phyloP scores from a whole-genome alignment of 2,888 invertebrate species.

The Drosophila cracens region DNA sequence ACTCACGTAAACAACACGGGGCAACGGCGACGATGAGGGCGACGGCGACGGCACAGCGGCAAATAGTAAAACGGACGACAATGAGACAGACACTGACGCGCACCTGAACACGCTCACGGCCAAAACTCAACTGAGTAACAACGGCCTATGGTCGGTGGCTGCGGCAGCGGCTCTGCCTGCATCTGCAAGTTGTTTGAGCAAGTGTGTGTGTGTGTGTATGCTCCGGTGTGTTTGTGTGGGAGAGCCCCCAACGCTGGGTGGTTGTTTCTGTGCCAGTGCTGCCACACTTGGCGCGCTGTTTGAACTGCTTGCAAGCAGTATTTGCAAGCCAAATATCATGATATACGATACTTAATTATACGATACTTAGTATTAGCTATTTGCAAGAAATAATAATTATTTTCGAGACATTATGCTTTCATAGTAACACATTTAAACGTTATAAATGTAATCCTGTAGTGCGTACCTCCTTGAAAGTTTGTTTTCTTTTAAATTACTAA shows the following conservation, averaged over 20 bases:
- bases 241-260: conserved; percentile 54
- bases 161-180: conserved; percentile 48
- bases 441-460: neutral
- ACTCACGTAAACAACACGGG: conserved; percentile 61
- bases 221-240: conserved; percentile 38
- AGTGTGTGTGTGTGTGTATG: conserved; percentile 25
- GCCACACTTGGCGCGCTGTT: conserved; percentile 46
- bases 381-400: neutral
- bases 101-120: conserved; percentile 67
- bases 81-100: conserved; percentile 32
- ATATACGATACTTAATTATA: neutral
- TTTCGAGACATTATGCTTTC: neutral
- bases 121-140: conserved; percentile 67
- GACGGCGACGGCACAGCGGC: conserved; percentile 36
- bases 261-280: conserved; percentile 55
- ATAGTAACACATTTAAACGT: neutral
- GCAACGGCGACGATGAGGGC: conserved; percentile 23
- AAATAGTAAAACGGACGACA: conserved; percentile 41
- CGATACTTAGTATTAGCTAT: neutral
- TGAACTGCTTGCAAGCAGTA: conserved; percentile 21
- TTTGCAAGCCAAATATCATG: neutral
- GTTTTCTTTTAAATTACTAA: neutral
- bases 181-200: conserved; percentile 46
- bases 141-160: conserved; percentile 46
- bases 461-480: neutral